Evolutionary conservation across 2,113 vertebrate genomes (phyloP).

Genomic region (Herpetotheres cachinnans): DNA sequence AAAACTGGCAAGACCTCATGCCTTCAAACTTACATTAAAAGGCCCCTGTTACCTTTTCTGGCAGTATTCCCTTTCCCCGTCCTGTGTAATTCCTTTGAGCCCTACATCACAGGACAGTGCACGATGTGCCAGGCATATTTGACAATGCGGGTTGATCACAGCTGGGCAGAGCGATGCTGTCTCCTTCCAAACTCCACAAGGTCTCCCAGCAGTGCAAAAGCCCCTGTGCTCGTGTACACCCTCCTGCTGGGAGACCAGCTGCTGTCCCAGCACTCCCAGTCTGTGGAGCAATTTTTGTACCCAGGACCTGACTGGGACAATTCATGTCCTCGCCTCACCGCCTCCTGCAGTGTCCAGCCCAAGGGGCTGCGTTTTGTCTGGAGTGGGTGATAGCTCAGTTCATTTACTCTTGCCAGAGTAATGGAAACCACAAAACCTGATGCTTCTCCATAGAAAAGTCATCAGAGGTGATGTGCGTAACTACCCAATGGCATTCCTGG

Average conservation of each 20-base stretch:
- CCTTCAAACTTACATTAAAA: neutral
- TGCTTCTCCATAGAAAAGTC: fast-evolving
- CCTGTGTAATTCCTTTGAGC: neutral
- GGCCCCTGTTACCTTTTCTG: too few relatives aligned
- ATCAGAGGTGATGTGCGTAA: fast-evolving
- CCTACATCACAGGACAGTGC: fast-evolving
- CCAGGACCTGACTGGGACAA: neutral
- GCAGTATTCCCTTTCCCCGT: fast-evolving
- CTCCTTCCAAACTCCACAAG: fast-evolving
- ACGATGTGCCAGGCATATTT: fast-evolving
- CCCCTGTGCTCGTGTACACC: fast-evolving
- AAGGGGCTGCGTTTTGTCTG: neutral
- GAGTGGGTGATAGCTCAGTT: neutral
- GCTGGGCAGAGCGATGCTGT: neutral
- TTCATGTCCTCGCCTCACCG: neutral
- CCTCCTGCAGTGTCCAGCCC: neutral
- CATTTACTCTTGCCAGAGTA: neutral
- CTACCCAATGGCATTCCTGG: neutral
- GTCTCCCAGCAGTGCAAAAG: neutral
- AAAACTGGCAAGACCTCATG: neutral
- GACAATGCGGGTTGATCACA: fast-evolving
- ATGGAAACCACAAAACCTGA: neutral
- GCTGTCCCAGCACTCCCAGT: neutral
- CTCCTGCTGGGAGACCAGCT: neutral
- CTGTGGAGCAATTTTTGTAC: neutral